Conservation (phyloP, 2,888 invertebrate genomes). For the Griposia aprilina region DNA sequence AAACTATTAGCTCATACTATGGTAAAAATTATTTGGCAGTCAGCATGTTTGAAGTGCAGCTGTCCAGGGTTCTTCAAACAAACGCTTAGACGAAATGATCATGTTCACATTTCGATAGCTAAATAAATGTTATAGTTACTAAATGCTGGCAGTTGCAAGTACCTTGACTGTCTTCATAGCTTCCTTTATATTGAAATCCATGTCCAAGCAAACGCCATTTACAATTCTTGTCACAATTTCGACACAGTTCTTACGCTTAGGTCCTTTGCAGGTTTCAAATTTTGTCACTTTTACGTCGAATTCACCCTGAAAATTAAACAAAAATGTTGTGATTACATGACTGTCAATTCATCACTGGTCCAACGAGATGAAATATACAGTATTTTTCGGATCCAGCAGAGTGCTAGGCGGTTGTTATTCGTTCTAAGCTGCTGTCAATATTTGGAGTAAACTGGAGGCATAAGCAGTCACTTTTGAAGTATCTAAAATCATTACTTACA, state of each 20-base stretch:
- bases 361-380: too few relatives aligned
- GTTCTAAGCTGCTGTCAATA: not conserved
- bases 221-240: not conserved
- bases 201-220: not conserved
- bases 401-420: not conserved
- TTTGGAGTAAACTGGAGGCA: not conserved
- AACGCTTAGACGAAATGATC: not conserved
- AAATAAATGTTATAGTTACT: not conserved
- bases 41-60: not conserved
- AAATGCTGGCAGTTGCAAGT: not conserved
- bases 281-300: conserved; percentile 43
- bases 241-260: conserved; percentile 58
- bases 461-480: not conserved
- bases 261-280: conserved; percentile 47
- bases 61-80: too few relatives aligned
- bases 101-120: not conserved
- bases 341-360: not conserved
- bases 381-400: not conserved
- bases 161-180: conserved; percentile 43
- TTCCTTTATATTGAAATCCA: conserved; percentile 29
- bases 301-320: conserved; percentile 55
- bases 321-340: not conserved
- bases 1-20: too few relatives aligned
- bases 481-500: conserved; percentile 36
- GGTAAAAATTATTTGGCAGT: not conserved